These are phyloP conservation scores for Drosophila arizonae DNA, from an alignment of 1,140 invertebrate species.

Conservation along the genomic window DNA sequence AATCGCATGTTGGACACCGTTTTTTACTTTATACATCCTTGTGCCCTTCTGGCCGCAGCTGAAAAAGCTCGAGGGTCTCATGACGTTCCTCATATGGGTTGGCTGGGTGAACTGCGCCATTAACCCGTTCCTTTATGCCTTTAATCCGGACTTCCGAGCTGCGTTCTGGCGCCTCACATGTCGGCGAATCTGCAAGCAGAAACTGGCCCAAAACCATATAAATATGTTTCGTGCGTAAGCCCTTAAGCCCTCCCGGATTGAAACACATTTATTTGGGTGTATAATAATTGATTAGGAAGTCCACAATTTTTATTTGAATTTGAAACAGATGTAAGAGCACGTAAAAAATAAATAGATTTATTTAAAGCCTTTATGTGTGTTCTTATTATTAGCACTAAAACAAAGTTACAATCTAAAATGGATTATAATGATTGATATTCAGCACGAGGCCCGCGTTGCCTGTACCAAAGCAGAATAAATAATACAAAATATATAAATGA, in stretches of 20 bases:
- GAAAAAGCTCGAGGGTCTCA: constrained; percentile 86
- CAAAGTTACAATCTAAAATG: neutral
- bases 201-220: constrained; percentile 69
- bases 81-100: constrained; percentile 94
- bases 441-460: too few species aligned
- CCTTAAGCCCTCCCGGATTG: neutral
- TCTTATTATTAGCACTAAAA: neutral
- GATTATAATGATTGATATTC: neutral
- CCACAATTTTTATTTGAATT: constrained; percentile 4
- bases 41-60: constrained; percentile 87
- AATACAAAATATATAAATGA: too few species aligned
- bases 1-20: constrained; percentile 94
- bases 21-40: constrained; percentile 93
- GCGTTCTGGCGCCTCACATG: constrained; percentile 92
- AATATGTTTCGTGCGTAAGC: constrained; percentile 72
- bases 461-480: too few species aligned
- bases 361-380: constrained; percentile 17
- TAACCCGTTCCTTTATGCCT: constrained; percentile 94
- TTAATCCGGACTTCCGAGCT: constrained; percentile 91
- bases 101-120: constrained; percentile 96
- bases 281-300: constrained; percentile 19
- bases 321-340: constrained; percentile 1
- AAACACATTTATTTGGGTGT: neutral
- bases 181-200: constrained; percentile 71
- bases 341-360: constrained; percentile 14